Evolutionary conservation across 2,888 invertebrate genomes (phyloP).

Genomic region (Leptinotarsa haldemani): DNA sequence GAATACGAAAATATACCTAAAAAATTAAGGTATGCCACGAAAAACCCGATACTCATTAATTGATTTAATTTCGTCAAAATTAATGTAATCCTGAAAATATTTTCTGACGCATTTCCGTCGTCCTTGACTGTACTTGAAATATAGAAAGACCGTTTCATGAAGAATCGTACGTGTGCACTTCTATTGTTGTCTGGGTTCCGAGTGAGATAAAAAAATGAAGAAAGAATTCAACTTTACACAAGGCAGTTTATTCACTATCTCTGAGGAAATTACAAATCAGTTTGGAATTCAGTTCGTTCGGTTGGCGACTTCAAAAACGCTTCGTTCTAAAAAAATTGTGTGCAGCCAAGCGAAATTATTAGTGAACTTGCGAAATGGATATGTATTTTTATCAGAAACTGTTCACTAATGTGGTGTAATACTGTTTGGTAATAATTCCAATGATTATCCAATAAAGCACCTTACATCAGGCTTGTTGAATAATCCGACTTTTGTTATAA

Average conservation of each 20-base stretch:
- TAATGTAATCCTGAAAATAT: neutral
- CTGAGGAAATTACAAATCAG: slow-evolving; percentile 27
- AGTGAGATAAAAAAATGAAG: slow-evolving; percentile 8
- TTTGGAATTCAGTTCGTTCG: slow-evolving; percentile 24
- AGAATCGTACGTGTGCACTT: slow-evolving; percentile 14
- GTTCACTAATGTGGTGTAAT: neutral
- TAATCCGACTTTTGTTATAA: too few relatives aligned
- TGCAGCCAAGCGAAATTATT: slow-evolving; percentile 31
- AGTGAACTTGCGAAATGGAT: slow-evolving; percentile 24
- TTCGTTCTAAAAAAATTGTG: slow-evolving; percentile 22
- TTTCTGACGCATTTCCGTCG: slow-evolving; percentile 12
- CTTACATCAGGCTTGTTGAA: too few relatives aligned
- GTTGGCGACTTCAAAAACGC: slow-evolving; percentile 23
- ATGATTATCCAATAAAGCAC: too few relatives aligned
- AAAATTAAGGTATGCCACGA: too few relatives aligned
- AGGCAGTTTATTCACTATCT: slow-evolving; percentile 9
- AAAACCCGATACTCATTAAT: neutral
- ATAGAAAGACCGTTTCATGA: slow-evolving; percentile 13
- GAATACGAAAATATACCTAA: too few relatives aligned
- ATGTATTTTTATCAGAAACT: neutral
- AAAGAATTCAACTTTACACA: neutral
- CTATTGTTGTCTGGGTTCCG: slow-evolving; percentile 16
- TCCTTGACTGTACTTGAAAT: slow-evolving; percentile 6
- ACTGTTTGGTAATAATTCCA: too few relatives aligned
- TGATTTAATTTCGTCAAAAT: neutral